Conservation (phyloP, 2,113 vertebrate genomes). For the Entelurus aequoreus region DNA sequence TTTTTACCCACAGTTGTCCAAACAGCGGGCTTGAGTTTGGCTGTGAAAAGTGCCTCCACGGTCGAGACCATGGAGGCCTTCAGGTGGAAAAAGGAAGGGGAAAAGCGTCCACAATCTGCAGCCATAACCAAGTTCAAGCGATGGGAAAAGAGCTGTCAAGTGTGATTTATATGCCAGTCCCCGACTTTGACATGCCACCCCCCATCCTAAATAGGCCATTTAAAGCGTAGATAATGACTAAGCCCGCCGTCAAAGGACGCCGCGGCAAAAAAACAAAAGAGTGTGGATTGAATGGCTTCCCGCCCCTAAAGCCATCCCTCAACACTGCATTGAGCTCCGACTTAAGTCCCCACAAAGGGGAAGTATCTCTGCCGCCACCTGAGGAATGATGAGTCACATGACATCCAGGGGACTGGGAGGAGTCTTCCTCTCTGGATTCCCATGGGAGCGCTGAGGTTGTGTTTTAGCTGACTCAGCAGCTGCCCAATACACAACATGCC, state of each 20-base stretch:
- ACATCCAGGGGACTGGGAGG: conserved; percentile 23
- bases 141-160: conserved; percentile 44
- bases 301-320: conserved; percentile 68
- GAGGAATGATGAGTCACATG: conserved; percentile 66
- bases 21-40: conserved; percentile 57
- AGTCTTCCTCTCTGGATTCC: conserved; percentile 35
- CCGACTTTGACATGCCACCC: conserved; percentile 68
- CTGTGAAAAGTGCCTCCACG: conserved; percentile 44
- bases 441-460: conserved; percentile 29
- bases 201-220: conserved; percentile 61
- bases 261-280: conserved; percentile 78
- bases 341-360: conserved; percentile 84
- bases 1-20: conserved; percentile 59
- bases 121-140: conserved; percentile 54
- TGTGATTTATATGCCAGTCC: conserved; percentile 55
- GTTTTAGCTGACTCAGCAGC: conserved; percentile 47
- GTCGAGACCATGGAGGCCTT: not conserved
- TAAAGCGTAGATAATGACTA: conserved; percentile 66
- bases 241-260: conserved; percentile 54
- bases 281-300: conserved; percentile 73
- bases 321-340: conserved; percentile 70
- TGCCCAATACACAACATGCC: conserved; percentile 15
- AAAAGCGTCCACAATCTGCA: conserved; percentile 16
- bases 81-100: conserved; percentile 4
- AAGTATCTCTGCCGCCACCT: conserved; percentile 76